Evolutionary conservation across 2,888 invertebrate species (phyloP).

Genomic region (Aphodius sticticus): DNA sequence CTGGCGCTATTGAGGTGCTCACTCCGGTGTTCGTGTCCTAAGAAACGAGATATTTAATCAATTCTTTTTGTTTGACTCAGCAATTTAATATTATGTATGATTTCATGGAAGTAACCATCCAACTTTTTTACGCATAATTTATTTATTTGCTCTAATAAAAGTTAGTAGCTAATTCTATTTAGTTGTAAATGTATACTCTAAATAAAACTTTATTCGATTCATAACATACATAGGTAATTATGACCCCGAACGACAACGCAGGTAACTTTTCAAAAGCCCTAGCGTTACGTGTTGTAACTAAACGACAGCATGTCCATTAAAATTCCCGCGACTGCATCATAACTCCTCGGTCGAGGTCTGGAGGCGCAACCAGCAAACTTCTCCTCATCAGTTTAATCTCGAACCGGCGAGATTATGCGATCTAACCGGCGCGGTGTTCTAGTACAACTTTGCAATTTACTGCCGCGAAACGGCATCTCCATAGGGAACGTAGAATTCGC

Average conservation of each 20-base stretch:
- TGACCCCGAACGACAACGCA: neutral
- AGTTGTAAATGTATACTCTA: too few relatives aligned
- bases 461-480: neutral
- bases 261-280: neutral
- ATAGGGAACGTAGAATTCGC: neutral
- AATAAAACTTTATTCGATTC: too few relatives aligned
- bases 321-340: neutral
- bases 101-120: too few relatives aligned
- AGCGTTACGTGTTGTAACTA: neutral
- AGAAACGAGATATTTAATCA: too few relatives aligned
- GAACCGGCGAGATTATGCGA: neutral
- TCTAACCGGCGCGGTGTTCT: neutral
- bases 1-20: neutral
- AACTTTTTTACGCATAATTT: too few relatives aligned
- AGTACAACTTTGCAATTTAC: slow-evolving; percentile 4
- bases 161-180: too few relatives aligned
- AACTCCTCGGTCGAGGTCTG: neutral
- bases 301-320: neutral
- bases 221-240: too few relatives aligned
- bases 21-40: neutral
- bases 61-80: too few relatives aligned
- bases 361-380: neutral
- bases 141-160: too few relatives aligned
- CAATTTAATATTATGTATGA: too few relatives aligned
- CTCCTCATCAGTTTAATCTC: neutral